Evolutionary conservation across 2,113 vertebrate genomes (phyloP).

Genomic region (Passer domesticus): DNA sequence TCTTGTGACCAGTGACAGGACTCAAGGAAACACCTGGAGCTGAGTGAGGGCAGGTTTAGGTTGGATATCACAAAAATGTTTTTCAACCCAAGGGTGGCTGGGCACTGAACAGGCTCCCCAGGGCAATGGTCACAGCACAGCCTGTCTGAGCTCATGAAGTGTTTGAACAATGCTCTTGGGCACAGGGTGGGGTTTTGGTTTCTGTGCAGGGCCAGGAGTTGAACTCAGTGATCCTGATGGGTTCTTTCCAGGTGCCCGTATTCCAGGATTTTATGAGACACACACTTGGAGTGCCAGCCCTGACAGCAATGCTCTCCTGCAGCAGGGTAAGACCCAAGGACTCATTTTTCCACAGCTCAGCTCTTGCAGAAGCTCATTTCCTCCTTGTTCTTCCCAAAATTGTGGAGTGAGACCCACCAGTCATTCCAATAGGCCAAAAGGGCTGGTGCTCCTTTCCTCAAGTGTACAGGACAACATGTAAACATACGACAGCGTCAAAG

Average conservation of each 20-base stretch:
- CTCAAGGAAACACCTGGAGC: neutral
- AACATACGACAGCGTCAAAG: conserved; percentile 67
- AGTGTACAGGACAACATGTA: conserved; percentile 71
- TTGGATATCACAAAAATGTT: neutral
- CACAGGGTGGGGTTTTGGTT: neutral
- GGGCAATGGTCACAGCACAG: neutral
- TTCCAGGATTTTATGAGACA: neutral
- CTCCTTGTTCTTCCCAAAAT: neutral
- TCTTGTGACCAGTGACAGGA: neutral
- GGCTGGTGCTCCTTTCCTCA: conserved; percentile 52
- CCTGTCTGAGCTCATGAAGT: neutral
- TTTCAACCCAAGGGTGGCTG: neutral
- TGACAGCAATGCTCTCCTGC: neutral
- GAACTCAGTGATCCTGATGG: neutral
- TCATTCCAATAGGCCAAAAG: neutral
- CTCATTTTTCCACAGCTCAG: neutral
- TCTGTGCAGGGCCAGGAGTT: neutral
- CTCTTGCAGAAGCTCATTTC: neutral
- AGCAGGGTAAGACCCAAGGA: neutral
- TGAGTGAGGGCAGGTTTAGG: neutral
- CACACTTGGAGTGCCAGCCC: neutral
- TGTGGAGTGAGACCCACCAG: neutral
- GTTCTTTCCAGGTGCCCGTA: neutral
- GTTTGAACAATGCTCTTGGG: neutral
- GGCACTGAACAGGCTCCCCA: neutral